Evolutionary conservation across 2,888 invertebrate genomes (phyloP).

Genomic region (Pterostichus niger): DNA sequence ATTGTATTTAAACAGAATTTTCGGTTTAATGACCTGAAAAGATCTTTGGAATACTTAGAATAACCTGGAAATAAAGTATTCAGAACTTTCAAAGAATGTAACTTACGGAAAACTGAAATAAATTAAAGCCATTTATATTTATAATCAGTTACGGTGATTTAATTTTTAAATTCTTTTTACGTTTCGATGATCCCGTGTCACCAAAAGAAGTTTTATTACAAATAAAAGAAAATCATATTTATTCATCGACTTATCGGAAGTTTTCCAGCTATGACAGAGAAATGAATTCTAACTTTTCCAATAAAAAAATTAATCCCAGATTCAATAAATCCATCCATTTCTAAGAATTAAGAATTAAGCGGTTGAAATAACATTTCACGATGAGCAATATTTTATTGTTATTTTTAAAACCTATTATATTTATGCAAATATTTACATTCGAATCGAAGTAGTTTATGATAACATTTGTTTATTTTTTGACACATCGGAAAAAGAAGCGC

Average conservation of each 20-base stretch:
- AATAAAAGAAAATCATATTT: constrained; percentile 35
- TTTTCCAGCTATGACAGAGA: constrained; percentile 1
- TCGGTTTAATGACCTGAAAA: too few relatives aligned
- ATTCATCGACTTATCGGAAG: constrained; percentile 51
- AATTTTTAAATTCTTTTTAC: not conserved
- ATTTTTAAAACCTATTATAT: constrained; percentile 20
- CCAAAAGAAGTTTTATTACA: not conserved
- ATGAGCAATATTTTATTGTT: not conserved
- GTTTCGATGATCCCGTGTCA: not conserved
- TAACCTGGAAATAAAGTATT: too few relatives aligned
- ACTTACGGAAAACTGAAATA: too few relatives aligned
- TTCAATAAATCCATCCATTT: constrained; percentile 14
- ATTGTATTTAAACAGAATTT: too few relatives aligned
- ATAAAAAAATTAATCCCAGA: constrained; percentile 21
- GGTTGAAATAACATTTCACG: not conserved
- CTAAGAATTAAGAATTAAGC: not conserved
- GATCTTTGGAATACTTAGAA: too few relatives aligned
- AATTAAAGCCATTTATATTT: too few relatives aligned
- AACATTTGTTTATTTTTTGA: constrained; percentile 34
- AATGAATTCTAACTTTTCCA: constrained; percentile 36
- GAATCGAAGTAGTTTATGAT: constrained; percentile 9
- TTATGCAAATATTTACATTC: constrained; percentile 3
- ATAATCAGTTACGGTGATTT: not conserved
- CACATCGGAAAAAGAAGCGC: not conserved
- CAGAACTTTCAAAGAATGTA: too few relatives aligned